Conservation (phyloP, 2,797 vertebrate species). For the Oreonectes daqikongensis region DNA sequence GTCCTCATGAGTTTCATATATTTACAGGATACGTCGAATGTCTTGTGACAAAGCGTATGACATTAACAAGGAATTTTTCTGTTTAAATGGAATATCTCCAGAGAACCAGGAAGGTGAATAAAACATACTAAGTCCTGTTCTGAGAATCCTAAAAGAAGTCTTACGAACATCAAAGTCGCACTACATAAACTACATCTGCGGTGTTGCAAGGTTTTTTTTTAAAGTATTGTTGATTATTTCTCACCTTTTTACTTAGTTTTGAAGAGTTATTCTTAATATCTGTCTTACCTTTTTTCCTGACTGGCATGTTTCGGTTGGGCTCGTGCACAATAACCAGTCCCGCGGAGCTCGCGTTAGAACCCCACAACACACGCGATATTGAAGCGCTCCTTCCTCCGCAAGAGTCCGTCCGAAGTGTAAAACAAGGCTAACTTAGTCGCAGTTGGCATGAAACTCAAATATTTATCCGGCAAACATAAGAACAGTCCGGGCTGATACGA, state of each 20-base stretch:
- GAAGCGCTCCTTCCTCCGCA: constrained; percentile 25
- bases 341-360: constrained; percentile 32
- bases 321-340: constrained; percentile 35
- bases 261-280: constrained; percentile 53
- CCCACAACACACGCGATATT: constrained; percentile 34
- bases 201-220: not conserved
- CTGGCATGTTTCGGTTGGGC: constrained; percentile 80
- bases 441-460: constrained; percentile 57
- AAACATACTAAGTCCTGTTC: not conserved
- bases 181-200: not conserved
- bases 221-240: not conserved
- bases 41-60: not conserved
- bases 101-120: not conserved
- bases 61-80: not conserved
- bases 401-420: constrained; percentile 38
- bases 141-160: not conserved
- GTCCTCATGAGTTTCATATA: not conserved
- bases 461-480: constrained; percentile 42
- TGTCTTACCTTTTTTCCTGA: constrained; percentile 88
- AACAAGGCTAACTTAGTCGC: constrained; percentile 34
- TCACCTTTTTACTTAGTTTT: not conserved
- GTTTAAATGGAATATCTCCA: not conserved
- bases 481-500: constrained; percentile 27
- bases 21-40: not conserved
- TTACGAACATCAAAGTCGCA: not conserved